Base-by-base conservation (phyloP, 2,888 invertebrate genomes). In the Pachycephus smyrnensis region DNA sequence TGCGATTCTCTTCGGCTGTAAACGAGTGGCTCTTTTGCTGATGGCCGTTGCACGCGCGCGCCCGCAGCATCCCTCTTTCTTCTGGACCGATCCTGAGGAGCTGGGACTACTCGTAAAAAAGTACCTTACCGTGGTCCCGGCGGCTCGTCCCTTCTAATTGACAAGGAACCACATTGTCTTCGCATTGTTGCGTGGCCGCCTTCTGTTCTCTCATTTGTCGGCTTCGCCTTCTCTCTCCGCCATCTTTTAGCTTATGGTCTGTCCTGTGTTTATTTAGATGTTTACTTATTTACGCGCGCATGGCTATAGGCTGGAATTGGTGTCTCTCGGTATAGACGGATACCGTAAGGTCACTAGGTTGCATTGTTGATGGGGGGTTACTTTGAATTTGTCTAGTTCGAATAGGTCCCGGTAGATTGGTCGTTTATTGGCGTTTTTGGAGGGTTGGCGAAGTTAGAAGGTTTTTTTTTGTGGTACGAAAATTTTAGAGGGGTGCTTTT, bases 131-230 rank as follows among this genome's bases (percentile, higher is more conserved):
- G 55, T 4, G 55, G 15, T 23, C 55, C 23, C 55, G 55, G 2
- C 55, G 55, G 55, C 55, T 23, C 55, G 55, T 55, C 83, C 83
- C 82, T 82, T 82, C 86, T 90, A 89, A 90, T 90, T 90, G 88
- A 87, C 89, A 88, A 71, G 86, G 84, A 86, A 87, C 88, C 85
- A 89, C 88, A 89, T 89, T 88, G 89, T 89, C 87, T 88, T 71
- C 12, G 71, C 31, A 71, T 31, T 71, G 71, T 71, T 71, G 71
- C 71, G 12, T 9, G 32, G 32, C 71, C 71, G 32, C 71, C 32
- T 31, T 71, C 32, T 33, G 71, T 71, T 71, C 71, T 4, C 32
- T 71, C 71, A 33, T 55, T 55, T 55, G 55, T 55, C 55, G 55
- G 55, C 55, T 55, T 4, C 33, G 40, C 15, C 40, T 40, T 15